Evolutionary conservation across 30 jellyfish, hydroid and myxozoan species (phyloP), one percentile per base, ranked within the genome.

Genomic region (Cassiopea andromeda): DNA sequence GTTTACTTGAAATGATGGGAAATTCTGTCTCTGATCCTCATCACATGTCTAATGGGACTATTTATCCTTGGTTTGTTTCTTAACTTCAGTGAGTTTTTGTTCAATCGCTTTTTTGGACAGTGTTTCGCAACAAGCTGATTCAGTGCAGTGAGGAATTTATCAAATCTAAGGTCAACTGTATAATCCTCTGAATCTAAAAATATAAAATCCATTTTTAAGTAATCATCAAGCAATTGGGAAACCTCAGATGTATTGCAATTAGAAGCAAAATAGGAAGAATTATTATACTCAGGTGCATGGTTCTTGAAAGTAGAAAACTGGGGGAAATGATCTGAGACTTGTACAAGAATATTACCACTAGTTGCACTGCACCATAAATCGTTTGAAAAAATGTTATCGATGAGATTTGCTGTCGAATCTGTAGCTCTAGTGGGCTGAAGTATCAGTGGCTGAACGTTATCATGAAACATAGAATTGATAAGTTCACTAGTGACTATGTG

Each of bases 31-130:
- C 82, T 73, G 82, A 73, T 75, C 46, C 92, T 85, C 88, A 85
- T 85, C 88, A 83, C 74, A 54, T 67, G 54, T 85, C 10, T 13
- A 58, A 73, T 85, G 18, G 57, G 88, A 66, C 44, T 59, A 60
- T 77, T 85, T 54, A 85, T 77, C 82, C 93, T 73, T 43, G 93
- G 93, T 66, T 85, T 75, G 75, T 74, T 85, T 73, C 82, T 73
- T 73, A 73, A 46, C 74, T 85, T 85, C 84, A 85, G 64, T 7
- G 58, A 19, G 15, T 61, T 85, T 57, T 83, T 83, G 69, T 48
- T 72, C 45, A 85, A 77, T 66, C 64, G 49, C 64, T 85, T 75
- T 44, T 84, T 70, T 70, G 92, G 86, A 46, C 92, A 84, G 47
- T 84, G 92, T 73, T 84, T 73, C 19, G 58, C 64, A 57, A 81